Base-by-base conservation (phyloP, 2,888 invertebrate genomes). In the Venusia cambrica region DNA sequence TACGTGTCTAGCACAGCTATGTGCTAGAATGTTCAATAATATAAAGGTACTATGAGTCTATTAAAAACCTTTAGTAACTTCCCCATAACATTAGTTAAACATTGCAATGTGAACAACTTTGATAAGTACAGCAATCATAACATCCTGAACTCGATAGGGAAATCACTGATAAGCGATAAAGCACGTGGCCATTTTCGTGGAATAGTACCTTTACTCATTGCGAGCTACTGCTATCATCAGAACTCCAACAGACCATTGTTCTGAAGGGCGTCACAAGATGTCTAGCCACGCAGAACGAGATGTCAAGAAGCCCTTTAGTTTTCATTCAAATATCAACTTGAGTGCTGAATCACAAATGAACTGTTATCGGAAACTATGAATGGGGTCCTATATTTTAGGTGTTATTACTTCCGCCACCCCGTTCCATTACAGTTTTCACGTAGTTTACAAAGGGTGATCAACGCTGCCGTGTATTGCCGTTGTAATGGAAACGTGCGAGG, bases 221-320 rank as follows among this genome's bases (percentile, higher is more conserved):
- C n/a, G n/a, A 18, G 18, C 4, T 7, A 25, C 7, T 7, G 28
- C 34, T 29, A 37, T 33, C 22, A 21, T 38, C 38, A 31, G n/a
- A 44, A 39, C 38, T 46, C 40, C 21, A 50, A 53, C 56, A 57
- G 51, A 38, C 55, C 57, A 66, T 65, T 62, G 62, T 62, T 62
- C 34, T 32, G 63, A 73, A 73, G 69, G 71, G 52, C 61, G 49
- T 39, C 46, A 58, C 61, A 70, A 70, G 67, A 66, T 48, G 51
- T 54, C 52, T 56, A 46, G 40, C 60, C 62, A 64, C 51, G 64
- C 62, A 59, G 61, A 72, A 74, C 63, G 47, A 28, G 38, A 54
- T 48, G 30, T 51, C 53, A 49, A 51, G 48, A 56, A 60, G 51
- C 56, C 57, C 36, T 20, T 21, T 16, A 25, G 25, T 29, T 25